These are phyloP conservation scores for Schizopygopsis pylzovi DNA, from an alignment of 2,797 vertebrate species.

Conservation along the genomic window DNA sequence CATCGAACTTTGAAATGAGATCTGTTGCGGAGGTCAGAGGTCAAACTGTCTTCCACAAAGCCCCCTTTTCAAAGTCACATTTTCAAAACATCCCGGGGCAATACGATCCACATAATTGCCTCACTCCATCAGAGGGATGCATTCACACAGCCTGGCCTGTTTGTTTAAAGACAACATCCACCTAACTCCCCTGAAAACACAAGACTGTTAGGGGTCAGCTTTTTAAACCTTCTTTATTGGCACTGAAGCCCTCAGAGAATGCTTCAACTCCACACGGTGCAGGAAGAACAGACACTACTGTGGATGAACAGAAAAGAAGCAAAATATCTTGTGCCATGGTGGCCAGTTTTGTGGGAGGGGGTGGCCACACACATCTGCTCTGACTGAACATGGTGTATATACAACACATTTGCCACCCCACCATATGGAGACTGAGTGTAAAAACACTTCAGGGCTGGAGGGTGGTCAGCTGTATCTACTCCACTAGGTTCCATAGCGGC, in stretches of 20 bases:
- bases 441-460: slow-evolving; percentile 41
- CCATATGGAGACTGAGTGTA: slow-evolving; percentile 53
- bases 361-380: slow-evolving; percentile 55
- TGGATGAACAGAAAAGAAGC: slow-evolving; percentile 18
- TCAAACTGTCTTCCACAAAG: slow-evolving; percentile 65
- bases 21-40: slow-evolving; percentile 58
- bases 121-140: slow-evolving; percentile 52
- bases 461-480: slow-evolving; percentile 40
- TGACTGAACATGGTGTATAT: slow-evolving; percentile 37
- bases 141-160: slow-evolving; percentile 54
- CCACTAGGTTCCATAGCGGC: slow-evolving; percentile 14
- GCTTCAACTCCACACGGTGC: slow-evolving; percentile 23
- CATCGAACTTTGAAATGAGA: slow-evolving; percentile 67
- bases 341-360: slow-evolving; percentile 31
- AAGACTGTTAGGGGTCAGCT: slow-evolving; percentile 36
- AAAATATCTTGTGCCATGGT: slow-evolving; percentile 47
- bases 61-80: slow-evolving; percentile 59
- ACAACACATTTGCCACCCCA: slow-evolving; percentile 45
- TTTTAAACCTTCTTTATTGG: slow-evolving; percentile 48
- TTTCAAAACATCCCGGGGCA: slow-evolving; percentile 64
- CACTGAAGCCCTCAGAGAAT: slow-evolving; percentile 39
- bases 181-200: slow-evolving; percentile 58
- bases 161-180: slow-evolving; percentile 64
- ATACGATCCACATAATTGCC: slow-evolving; percentile 64
- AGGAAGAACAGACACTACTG: slow-evolving; percentile 26